Evolutionary conservation across 2,113 vertebrate species (phyloP).

Genomic region (Pseudorhombus dupliciocellatus): DNA sequence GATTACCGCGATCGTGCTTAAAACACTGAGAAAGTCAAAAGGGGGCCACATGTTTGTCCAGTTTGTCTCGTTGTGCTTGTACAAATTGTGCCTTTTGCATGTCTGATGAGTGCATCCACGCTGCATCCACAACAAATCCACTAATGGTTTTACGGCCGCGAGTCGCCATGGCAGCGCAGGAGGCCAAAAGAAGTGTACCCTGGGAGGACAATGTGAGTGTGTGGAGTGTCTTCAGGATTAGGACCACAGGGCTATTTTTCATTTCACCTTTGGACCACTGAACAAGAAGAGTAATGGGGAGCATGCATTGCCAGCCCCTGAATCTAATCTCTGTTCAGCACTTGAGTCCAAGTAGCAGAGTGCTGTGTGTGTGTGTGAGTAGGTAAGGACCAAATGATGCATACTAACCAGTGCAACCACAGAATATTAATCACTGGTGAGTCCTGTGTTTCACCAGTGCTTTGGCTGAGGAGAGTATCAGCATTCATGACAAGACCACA

Average conservation of each 20-base stretch:
- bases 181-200: slow-evolving; percentile 80
- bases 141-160: slow-evolving; percentile 72
- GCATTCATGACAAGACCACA: slow-evolving; percentile 60
- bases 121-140: slow-evolving; percentile 60
- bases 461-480: slow-evolving; percentile 56
- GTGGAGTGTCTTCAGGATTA: slow-evolving; percentile 87
- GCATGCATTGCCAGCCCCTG: slow-evolving; percentile 80
- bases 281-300: slow-evolving; percentile 84
- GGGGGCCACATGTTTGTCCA: slow-evolving; percentile 48
- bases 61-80: slow-evolving; percentile 45
- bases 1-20: slow-evolving; percentile 38
- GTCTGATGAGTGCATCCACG: slow-evolving; percentile 44
- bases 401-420: slow-evolving; percentile 77
- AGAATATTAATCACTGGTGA: slow-evolving; percentile 80
- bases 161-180: slow-evolving; percentile 84
- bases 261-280: slow-evolving; percentile 85
- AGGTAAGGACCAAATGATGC: slow-evolving; percentile 71
- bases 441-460: slow-evolving; percentile 63
- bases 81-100: slow-evolving; percentile 35
- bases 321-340: slow-evolving; percentile 85
- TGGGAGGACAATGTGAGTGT: slow-evolving; percentile 81
- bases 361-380: slow-evolving; percentile 48
- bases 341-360: slow-evolving; percentile 71
- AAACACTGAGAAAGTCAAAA: slow-evolving; percentile 44
- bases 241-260: slow-evolving; percentile 85